Conservation (phyloP, 2,797 vertebrate genomes). For the Protonibea diacanthus region DNA sequence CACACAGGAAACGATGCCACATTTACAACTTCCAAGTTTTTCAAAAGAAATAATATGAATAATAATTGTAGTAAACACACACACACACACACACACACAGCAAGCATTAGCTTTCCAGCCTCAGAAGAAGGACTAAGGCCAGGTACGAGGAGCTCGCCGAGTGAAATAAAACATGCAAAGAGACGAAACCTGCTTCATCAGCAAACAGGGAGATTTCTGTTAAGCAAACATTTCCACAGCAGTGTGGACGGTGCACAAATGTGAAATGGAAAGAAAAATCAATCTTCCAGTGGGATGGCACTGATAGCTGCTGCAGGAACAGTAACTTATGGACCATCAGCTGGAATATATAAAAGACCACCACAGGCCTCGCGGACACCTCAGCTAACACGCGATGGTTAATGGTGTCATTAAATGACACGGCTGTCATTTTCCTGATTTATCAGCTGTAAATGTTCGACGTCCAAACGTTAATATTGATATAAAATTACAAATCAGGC, state of each 20-base stretch:
- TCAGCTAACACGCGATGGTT: slow-evolving; percentile 20
- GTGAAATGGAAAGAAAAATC: slow-evolving; percentile 26
- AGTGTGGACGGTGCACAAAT: slow-evolving; percentile 19
- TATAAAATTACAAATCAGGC: neutral
- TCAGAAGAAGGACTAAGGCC: neutral
- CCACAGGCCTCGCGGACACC: slow-evolving; percentile 10
- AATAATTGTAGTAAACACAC: slow-evolving; percentile 2
- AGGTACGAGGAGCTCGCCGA: neutral
- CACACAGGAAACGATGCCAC: neutral
- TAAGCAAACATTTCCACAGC: slow-evolving; percentile 24
- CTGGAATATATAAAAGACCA: slow-evolving; percentile 20
- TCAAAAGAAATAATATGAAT: neutral
- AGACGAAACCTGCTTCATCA: slow-evolving; percentile 15
- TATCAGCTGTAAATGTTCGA: neutral
- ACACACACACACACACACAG: slow-evolving; percentile 7
- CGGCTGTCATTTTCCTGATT: slow-evolving; percentile 25
- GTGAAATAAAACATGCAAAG: slow-evolving; percentile 7
- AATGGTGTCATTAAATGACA: slow-evolving; percentile 34
- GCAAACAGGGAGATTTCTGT: slow-evolving; percentile 12
- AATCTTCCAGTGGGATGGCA: slow-evolving; percentile 17
- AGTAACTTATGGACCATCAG: slow-evolving; percentile 28
- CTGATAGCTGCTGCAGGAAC: slow-evolving; percentile 25
- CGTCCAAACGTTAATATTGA: too few species aligned
- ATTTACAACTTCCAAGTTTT: neutral
- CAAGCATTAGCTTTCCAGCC: neutral